Conservation (phyloP, 2,113 vertebrate genomes). For the Malurus alboscapulatus region DNA sequence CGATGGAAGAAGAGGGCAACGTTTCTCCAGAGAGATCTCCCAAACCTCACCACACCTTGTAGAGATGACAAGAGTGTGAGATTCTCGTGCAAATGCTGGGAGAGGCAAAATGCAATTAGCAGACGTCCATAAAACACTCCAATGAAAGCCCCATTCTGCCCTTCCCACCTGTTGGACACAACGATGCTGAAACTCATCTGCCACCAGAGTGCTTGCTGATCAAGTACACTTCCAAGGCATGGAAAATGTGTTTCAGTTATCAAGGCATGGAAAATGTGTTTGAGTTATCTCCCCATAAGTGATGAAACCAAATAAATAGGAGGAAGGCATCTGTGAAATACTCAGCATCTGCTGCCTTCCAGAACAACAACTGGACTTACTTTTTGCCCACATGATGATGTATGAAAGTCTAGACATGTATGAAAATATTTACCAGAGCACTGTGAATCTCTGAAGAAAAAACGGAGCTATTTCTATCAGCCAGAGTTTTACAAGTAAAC, state of each 20-base stretch:
- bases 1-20: neutral
- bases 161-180: conserved; percentile 19
- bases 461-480: neutral
- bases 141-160: neutral
- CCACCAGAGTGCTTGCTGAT: conserved; percentile 25
- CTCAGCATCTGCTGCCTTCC: conserved; percentile 56
- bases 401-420: conserved; percentile 45
- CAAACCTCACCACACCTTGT: neutral
- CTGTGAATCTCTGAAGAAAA: conserved; percentile 7
- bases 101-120: conserved; percentile 46
- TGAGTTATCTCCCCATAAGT: neutral
- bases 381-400: conserved; percentile 44
- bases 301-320: neutral
- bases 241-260: conserved; percentile 23
- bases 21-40: neutral
- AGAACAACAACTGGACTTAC: conserved; percentile 40
- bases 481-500: neutral
- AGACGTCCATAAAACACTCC: neutral
- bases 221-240: neutral
- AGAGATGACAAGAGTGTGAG: neutral
- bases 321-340: conserved; percentile 31
- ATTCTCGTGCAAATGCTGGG: neutral
- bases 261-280: conserved; percentile 9
- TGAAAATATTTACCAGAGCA: conserved; percentile 57
- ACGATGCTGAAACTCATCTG: neutral